Evolutionary conservation across 2,113 vertebrate genomes (phyloP).

Genomic region (Nothoprocta pentlandii): DNA sequence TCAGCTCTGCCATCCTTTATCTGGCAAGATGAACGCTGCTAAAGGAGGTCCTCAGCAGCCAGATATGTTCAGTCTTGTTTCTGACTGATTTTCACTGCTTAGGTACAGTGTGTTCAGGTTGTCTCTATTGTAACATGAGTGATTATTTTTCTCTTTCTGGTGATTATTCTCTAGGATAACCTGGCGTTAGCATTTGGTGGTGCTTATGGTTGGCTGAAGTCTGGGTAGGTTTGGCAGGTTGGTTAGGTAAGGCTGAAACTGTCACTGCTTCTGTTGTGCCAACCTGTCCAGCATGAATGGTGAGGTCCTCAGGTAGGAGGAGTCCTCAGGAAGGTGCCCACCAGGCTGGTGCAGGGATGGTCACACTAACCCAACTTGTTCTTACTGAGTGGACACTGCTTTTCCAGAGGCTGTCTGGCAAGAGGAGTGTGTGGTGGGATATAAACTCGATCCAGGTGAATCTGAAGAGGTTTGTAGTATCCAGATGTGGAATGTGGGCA

Average conservation of each 20-base stretch:
- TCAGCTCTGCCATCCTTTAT: neutral
- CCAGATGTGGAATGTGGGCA: neutral
- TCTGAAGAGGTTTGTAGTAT: neutral
- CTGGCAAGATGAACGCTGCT: neutral
- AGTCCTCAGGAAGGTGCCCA: neutral
- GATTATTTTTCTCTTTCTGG: constrained; percentile 19
- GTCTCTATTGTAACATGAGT: neutral
- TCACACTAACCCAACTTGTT: accelerated
- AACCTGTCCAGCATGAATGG: neutral
- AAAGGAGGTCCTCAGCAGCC: neutral
- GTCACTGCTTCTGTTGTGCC: neutral
- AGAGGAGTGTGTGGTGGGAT: neutral
- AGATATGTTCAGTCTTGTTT: neutral
- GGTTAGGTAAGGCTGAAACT: constrained; percentile 25
- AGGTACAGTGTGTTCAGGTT: constrained; percentile 20
- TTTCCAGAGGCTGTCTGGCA: neutral
- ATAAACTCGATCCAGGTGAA: neutral
- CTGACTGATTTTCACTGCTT: neutral
- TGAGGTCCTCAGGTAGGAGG: neutral
- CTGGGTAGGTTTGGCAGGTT: constrained; percentile 46
- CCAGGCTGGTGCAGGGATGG: neutral
- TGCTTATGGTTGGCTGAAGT: constrained; percentile 49
- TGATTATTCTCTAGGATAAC: neutral
- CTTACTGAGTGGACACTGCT: neutral
- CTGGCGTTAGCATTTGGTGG: constrained; percentile 4